A percentile compares a stretch with the other conserved stretches of the same genome.
Evolutionary conservation across 2,888 invertebrate species (phyloP).

Genomic region (Gandaritis pyraliata): DNA sequence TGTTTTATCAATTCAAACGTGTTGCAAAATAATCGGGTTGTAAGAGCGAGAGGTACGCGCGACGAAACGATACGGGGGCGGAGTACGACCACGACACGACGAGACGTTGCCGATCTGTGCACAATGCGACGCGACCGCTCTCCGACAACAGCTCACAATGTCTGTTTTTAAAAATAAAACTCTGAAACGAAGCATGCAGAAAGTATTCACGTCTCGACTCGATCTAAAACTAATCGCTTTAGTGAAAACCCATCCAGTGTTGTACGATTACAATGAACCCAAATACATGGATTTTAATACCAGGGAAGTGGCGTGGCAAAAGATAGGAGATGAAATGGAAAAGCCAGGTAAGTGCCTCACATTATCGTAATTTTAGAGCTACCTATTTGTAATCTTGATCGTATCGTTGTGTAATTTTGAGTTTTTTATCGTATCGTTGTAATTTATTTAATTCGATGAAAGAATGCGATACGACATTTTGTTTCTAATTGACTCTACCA

Average conservation of each 20-base stretch:
- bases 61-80: slow-evolving; percentile 40
- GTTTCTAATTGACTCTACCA: slow-evolving; percentile 27
- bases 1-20: too few relatives aligned
- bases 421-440: slow-evolving; percentile 20
- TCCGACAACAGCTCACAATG: slow-evolving; percentile 10
- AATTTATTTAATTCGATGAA: slow-evolving; percentile 22
- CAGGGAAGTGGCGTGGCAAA: slow-evolving; percentile 77
- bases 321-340: slow-evolving; percentile 73
- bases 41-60: slow-evolving; percentile 31
- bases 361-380: background rate
- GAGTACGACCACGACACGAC: slow-evolving; percentile 37
- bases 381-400: slow-evolving; percentile 34
- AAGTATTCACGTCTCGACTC: slow-evolving; percentile 61
- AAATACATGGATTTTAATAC: slow-evolving; percentile 77
- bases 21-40: slow-evolving; percentile 33
- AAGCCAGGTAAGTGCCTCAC: slow-evolving; percentile 63
- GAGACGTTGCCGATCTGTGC: slow-evolving; percentile 45
- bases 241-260: slow-evolving; percentile 64
- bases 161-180: slow-evolving; percentile 27
- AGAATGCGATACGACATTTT: slow-evolving; percentile 29
- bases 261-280: slow-evolving; percentile 67
- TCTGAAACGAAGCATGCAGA: slow-evolving; percentile 37
- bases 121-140: slow-evolving; percentile 23
- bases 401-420: slow-evolving; percentile 34
- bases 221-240: slow-evolving; percentile 66